Conservation (phyloP, 2,888 invertebrate species). For the Ctenicera cuprea region DNA sequence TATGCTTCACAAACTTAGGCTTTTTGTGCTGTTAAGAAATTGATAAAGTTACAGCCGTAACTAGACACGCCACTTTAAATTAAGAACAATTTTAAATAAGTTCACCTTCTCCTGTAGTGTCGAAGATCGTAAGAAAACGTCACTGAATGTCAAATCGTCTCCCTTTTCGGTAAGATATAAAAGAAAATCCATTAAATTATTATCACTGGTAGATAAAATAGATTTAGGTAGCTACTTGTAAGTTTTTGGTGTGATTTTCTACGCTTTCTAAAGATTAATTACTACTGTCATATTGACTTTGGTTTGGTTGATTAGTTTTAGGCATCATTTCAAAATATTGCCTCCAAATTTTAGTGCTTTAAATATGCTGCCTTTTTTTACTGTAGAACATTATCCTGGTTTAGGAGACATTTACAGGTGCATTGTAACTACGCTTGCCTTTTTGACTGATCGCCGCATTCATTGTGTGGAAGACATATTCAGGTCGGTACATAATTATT, state of each 20-base stretch:
- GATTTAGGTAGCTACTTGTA: too few species aligned
- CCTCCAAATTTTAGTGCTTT: conserved; percentile 53
- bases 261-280: neutral
- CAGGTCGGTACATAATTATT: conserved; percentile 29
- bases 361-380: conserved; percentile 58
- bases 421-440: conserved; percentile 19
- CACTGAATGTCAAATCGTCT: conserved; percentile 19
- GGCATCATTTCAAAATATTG: conserved; percentile 10
- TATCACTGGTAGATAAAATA: too few species aligned
- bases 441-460: conserved; percentile 23
- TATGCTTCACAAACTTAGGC: conserved; percentile 6
- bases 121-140: neutral
- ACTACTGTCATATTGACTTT: conserved; percentile 19
- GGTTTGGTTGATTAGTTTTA: neutral
- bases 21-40: neutral
- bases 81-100: conserved; percentile 14
- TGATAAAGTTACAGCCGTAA: neutral
- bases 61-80: neutral
- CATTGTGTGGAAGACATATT: conserved; percentile 24
- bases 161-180: conserved; percentile 26
- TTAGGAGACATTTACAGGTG: conserved; percentile 49
- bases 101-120: neutral
- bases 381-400: conserved; percentile 57
- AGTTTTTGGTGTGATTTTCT: conserved; percentile 17
- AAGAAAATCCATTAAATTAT: too few species aligned